Evolutionary conservation across 2,888 invertebrate species (phyloP), one percentile per base, ranked within the genome.

Genomic region (Syrista parreyssii): DNA sequence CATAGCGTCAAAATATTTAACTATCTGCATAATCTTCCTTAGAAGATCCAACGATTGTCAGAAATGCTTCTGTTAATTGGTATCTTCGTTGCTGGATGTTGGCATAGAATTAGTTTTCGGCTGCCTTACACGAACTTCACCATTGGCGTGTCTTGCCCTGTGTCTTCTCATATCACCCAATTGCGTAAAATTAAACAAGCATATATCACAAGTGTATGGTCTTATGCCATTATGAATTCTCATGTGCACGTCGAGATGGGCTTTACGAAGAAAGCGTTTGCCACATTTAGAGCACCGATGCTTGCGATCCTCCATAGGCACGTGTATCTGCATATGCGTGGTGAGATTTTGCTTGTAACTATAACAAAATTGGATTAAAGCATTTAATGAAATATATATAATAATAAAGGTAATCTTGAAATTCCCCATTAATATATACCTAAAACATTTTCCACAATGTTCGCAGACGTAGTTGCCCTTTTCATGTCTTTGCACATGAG

Each of bases 161-260:
- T 86, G 87, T 68, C 87, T 76, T 40, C 80, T 78, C 87, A 86
- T 86, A 68, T 86, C 86, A 34, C 87, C 87, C 76, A 85, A 81
- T 76, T 87, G 87, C 1, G 86, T 87, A 68, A 87, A 87, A 78
- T 86, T 86, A 76, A 82, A 85, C 12, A 80, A 79, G 68, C 87
- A 87, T 30, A 86, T 84, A 68, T 86, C 86, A 77, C 87, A 87
- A n/a, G 83, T 85, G 73, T 84, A 87, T 2, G 87, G 87, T 55
- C 86, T 80, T 71, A 84, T 82, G 31, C 86, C 87, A 36, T 86
- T 84, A 75, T 87, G 87, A 78, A 87, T 85, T 35, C 87, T 80
- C 85, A 84, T 84, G 76, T 86, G 87, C 11, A 86, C 82, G 40
- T 84, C 85, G 4, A 87, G 75, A 77, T 86, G 85, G 11, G 84